A percentile compares a stretch with the other conserved stretches of the same genome.
These are phyloP conservation scores for Vidua chalybeata DNA, from an alignment of 2,113 vertebrate genomes.

Conservation along the genomic window DNA sequence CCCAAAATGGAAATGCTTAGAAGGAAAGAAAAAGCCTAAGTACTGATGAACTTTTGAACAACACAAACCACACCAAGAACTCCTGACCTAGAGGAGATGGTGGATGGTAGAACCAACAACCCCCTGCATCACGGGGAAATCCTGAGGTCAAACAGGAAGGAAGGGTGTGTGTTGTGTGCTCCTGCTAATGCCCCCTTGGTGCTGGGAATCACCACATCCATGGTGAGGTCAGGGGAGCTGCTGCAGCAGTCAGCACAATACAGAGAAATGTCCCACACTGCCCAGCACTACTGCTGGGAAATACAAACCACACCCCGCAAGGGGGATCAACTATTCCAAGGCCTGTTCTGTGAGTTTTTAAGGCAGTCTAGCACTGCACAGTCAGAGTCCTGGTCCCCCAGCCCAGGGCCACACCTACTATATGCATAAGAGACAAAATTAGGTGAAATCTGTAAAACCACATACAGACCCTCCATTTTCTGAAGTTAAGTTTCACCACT, in stretches of 20 bases:
- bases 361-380: background rate
- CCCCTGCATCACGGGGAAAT: background rate
- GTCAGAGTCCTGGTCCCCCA: background rate
- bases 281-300: background rate
- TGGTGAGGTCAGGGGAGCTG: background rate
- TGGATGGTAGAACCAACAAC: background rate
- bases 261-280: background rate
- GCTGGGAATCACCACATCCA: rapidly evolving
- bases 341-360: background rate
- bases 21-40: background rate
- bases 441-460: background rate
- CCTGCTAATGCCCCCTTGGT: background rate
- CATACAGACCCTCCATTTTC: background rate
- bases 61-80: background rate
- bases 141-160: background rate
- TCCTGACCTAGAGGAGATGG: background rate
- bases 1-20: background rate
- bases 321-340: background rate
- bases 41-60: background rate
- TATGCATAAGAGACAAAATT: background rate
- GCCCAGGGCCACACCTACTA: background rate
- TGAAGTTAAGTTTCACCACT: background rate
- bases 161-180: background rate
- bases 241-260: background rate
- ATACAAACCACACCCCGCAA: background rate